Conservation (phyloP, 2,888 invertebrate species). For the Pyrrhia umbra region DNA sequence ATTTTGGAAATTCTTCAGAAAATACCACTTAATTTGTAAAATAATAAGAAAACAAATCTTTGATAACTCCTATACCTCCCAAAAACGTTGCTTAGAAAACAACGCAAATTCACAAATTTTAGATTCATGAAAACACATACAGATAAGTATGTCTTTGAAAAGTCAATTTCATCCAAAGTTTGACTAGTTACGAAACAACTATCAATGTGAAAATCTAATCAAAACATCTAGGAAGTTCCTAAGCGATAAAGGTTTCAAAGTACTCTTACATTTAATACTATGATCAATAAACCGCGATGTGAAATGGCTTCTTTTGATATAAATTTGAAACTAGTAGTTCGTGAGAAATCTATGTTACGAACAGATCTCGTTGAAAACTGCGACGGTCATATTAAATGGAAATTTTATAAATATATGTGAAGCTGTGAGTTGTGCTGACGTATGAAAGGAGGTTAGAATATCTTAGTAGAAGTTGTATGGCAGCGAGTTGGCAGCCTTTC, state of each 20-base stretch:
- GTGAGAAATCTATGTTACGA: conserved; percentile 29
- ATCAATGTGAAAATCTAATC: conserved; percentile 78
- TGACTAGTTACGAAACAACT: conserved; percentile 63
- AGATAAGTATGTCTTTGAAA: conserved; percentile 64
- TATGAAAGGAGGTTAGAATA: conserved; percentile 43
- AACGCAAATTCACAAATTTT: conserved; percentile 56
- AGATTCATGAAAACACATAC: conserved; percentile 56
- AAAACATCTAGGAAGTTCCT: conserved; percentile 68
- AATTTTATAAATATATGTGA: conserved; percentile 55
- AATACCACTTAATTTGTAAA: conserved; percentile 19
- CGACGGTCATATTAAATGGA: conserved; percentile 35
- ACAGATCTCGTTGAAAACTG: conserved; percentile 38
- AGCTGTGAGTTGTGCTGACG: conserved; percentile 27
- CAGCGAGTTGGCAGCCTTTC: conserved; percentile 33
- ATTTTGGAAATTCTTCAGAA: conserved; percentile 16
- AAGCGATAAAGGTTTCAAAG: conserved; percentile 60
- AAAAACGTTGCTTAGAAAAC: conserved; percentile 50
- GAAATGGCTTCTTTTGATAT: conserved; percentile 67
- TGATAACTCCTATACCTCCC: conserved; percentile 51
- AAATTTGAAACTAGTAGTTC: conserved; percentile 62
- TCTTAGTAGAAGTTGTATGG: conserved; percentile 33
- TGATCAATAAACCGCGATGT: conserved; percentile 70
- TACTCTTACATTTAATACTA: conserved; percentile 68
- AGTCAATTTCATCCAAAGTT: conserved; percentile 61
- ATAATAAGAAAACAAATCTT: conserved; percentile 57